Base-by-base conservation (phyloP, 2,888 invertebrate species). In the Agapostemon virescens region DNA sequence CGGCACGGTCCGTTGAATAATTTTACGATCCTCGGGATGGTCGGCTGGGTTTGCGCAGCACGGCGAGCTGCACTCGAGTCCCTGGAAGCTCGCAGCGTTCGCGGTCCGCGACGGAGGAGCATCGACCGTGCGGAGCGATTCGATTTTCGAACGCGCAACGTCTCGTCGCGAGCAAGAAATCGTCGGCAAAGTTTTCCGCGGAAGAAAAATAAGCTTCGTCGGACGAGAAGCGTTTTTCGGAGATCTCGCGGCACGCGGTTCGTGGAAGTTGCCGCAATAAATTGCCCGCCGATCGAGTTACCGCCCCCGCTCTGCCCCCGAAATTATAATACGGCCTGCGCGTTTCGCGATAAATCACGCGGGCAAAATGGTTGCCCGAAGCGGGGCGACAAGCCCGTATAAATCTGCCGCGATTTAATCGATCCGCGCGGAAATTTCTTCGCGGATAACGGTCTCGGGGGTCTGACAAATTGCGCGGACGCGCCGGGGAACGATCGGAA, bases 261-360 rank as follows among this genome's bases (percentile, higher is more conserved):
- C n/a, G 61, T n/a, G 76, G 33, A 66, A 61, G 49, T 36, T 69
- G 45, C 45, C 33, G 71, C 58, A 72, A 83, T 79, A 76, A 79
- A 83, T 83, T 79, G n/a, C 36, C 61, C 78, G 78, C 66, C 78
- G 30, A 82, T 82, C 82, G 78, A 63, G 61, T 52, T 23, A n/a
- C 11, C 3, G n/a, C 30, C 23, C 58, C 42, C 45, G 9, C 33
- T n/a, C 40, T 20, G 66, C 26, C 26, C 52, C 23, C 23, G 66
- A 79, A 83, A 83, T 83, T 83, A 73, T 73, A 82, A 83, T 79
- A 69, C 69, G 63, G 72, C 69, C 17, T 33, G 13, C 40, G 17
- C 63, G 52, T 61, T 30, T 38, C 42, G 61, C 70, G 73, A 75
- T 83, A 82, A 83, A 82, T 83, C 79, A 73, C 68, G 17, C 13